A percentile compares a stretch with the other conserved stretches of the same genome.
Conservation (phyloP, 2,888 invertebrate species). For the Ophion costatus region DNA sequence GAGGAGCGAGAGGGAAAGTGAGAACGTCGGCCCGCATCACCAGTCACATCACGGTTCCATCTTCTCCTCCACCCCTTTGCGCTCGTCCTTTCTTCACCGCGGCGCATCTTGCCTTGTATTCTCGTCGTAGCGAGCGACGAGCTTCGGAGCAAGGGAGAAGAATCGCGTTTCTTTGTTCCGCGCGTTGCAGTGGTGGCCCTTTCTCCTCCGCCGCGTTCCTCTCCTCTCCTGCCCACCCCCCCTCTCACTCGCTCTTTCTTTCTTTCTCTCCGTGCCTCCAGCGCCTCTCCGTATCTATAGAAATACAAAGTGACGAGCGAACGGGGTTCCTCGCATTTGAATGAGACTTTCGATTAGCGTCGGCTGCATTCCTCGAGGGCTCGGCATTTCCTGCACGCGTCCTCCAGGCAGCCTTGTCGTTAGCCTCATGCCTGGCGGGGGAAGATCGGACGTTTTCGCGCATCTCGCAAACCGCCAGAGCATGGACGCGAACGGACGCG, state of each 20-base stretch:
- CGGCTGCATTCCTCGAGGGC: slow-evolving; percentile 79
- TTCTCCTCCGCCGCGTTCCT: slow-evolving; percentile 14
- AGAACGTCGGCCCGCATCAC: slow-evolving; percentile 75
- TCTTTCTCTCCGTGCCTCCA: no score
- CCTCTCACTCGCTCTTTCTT: neutral
- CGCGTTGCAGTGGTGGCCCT: neutral
- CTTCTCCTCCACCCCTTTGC: slow-evolving; percentile 22
- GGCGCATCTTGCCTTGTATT: neutral
- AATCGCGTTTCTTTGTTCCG: neutral
- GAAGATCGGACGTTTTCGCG: no score
- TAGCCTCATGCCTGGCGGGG: no score
- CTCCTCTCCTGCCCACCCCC: neutral
- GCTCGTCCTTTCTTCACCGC: slow-evolving; percentile 25
- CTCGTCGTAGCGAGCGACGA: neutral
- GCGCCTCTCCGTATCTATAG: neutral
- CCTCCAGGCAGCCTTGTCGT: slow-evolving; percentile 79
- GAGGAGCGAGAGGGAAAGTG: slow-evolving; percentile 36
- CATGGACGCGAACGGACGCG: no score
- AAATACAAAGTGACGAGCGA: slow-evolving; percentile 28
- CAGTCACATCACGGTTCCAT: slow-evolving; percentile 69
- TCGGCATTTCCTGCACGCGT: slow-evolving; percentile 77
- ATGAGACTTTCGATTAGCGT: slow-evolving; percentile 76
- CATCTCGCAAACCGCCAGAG: no score
- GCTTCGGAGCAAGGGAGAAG: neutral
- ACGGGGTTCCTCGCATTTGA: slow-evolving; percentile 70